Evolutionary conservation across 2,888 invertebrate genomes (phyloP).

Genomic region (Diadegma fenestrale): DNA sequence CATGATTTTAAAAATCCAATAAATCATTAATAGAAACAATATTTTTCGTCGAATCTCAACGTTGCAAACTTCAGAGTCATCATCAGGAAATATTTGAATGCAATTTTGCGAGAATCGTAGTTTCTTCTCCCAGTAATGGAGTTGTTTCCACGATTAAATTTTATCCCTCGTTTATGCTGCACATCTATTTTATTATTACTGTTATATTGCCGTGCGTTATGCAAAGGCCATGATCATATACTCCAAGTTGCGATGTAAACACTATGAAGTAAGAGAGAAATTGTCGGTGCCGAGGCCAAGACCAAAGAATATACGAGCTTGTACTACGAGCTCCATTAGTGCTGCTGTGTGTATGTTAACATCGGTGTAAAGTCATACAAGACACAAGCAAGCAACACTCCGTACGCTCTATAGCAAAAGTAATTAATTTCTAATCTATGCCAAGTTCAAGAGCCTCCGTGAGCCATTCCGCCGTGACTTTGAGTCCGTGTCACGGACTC

Average conservation of each 20-base stretch:
- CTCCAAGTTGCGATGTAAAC: neutral
- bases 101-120: slow-evolving; percentile 25
- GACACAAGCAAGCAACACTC: slow-evolving; percentile 16
- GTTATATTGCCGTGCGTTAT: slow-evolving; percentile 3
- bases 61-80: no score
- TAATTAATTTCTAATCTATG: slow-evolving; percentile 54
- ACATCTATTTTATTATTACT: slow-evolving; percentile 21
- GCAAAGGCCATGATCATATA: slow-evolving; percentile 20
- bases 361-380: neutral
- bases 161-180: slow-evolving; percentile 8
- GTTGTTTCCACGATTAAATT: slow-evolving; percentile 38
- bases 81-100: neutral
- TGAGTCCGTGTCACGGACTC: neutral
- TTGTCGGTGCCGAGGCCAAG: slow-evolving; percentile 44
- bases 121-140: slow-evolving; percentile 29
- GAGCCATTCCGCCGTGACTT: slow-evolving; percentile 7
- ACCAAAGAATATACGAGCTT: slow-evolving; percentile 37
- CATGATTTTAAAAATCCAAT: no score
- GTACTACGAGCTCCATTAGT: slow-evolving; percentile 5
- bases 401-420: slow-evolving; percentile 12
- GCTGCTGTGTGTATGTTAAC: neutral
- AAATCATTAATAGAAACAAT: no score
- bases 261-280: slow-evolving; percentile 33
- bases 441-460: slow-evolving; percentile 18
- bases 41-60: no score